Conservation (phyloP, 2,797 vertebrate species). For the Phataginus tetradactyla region DNA sequence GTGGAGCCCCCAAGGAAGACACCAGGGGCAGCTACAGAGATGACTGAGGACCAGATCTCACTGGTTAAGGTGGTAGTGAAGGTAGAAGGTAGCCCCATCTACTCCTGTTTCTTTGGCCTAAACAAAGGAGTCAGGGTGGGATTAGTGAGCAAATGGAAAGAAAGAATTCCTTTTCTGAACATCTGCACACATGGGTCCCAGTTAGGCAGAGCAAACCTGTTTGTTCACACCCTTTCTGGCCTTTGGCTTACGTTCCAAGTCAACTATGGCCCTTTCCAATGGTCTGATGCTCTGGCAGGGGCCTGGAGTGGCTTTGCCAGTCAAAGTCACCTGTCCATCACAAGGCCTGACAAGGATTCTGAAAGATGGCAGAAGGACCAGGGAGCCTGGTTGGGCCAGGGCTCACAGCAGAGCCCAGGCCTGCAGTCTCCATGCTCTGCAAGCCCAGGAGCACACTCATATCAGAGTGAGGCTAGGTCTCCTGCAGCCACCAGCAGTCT, state of each 20-base stretch:
- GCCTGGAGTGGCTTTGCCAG: neutral
- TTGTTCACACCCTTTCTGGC: neutral
- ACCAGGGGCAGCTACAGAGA: neutral
- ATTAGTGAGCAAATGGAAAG: neutral
- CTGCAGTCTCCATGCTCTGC: rapidly evolving
- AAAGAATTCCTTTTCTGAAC: neutral
- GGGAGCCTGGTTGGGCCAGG: neutral
- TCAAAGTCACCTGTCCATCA: neutral
- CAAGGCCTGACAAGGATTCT: neutral
- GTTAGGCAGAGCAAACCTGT: neutral
- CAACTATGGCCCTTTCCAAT: rapidly evolving
- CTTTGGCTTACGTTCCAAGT: neutral
- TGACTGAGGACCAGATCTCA: neutral
- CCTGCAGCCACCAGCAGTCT: neutral
- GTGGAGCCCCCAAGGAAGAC: neutral
- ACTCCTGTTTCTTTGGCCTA: neutral
- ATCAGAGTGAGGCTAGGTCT: neutral
- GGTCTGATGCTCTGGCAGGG: neutral
- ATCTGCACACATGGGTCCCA: neutral
- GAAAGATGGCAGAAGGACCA: neutral
- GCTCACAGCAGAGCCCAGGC: rapidly evolving
- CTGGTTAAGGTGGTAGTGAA: no score
- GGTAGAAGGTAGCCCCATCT: neutral
- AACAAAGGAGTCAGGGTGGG: neutral
- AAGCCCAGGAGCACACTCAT: no score